Percentiles rank a stretch among this genome's conserved stretches.
Conservation (phyloP, 1,140 invertebrate genomes). For the Scylla paramamosain region DNA sequence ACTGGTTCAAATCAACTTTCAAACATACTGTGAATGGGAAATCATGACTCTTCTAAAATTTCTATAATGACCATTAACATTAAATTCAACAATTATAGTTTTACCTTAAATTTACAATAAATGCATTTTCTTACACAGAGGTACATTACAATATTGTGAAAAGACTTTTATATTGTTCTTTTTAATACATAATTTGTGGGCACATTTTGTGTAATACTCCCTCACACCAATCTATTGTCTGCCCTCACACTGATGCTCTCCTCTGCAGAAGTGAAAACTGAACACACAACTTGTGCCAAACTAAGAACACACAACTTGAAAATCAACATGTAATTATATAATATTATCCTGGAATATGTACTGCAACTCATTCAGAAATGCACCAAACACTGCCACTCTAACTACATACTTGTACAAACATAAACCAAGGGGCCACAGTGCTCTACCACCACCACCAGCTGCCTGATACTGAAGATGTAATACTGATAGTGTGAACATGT, state of each 20-base stretch:
- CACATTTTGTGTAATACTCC: not conserved
- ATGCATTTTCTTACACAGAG: not conserved
- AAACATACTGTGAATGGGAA: not conserved
- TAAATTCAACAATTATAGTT: slow-evolving; percentile 5
- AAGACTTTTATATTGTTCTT: not conserved
- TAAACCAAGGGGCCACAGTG: not conserved
- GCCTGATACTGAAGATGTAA: slow-evolving; percentile 65
- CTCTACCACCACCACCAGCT: slow-evolving; percentile 50
- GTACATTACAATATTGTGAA: not conserved
- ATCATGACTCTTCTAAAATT: not conserved
- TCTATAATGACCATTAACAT: not conserved
- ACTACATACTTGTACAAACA: not conserved
- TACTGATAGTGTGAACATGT: slow-evolving; percentile 62
- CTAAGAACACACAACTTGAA: not conserved
- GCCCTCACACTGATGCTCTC: not conserved
- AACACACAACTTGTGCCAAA: slow-evolving; percentile 12
- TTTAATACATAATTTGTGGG: not conserved
- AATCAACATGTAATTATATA: not conserved
- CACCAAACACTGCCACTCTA: not conserved
- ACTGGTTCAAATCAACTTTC: not conserved
- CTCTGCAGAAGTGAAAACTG: not conserved
- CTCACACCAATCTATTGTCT: not conserved
- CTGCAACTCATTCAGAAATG: not conserved
- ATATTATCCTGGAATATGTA: not conserved
- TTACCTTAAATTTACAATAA: slow-evolving; percentile 17